Percentiles rank a stretch among this genome's conserved stretches.
Evolutionary conservation across 2,888 invertebrate species (phyloP).

Genomic region (Hirtodrosophila histrioides): DNA sequence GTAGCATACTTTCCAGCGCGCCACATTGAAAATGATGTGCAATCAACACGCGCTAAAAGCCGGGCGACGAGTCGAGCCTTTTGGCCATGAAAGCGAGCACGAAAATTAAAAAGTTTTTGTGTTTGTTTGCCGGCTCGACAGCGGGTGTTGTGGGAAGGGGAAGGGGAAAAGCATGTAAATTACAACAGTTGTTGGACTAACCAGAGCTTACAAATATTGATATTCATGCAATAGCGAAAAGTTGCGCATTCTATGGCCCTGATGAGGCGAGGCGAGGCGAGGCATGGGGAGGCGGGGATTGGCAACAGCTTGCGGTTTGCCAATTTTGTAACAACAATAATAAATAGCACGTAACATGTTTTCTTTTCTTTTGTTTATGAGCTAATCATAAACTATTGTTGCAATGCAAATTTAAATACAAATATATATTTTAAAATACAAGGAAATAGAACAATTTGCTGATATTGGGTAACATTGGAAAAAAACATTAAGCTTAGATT

Average conservation of each 20-base stretch:
- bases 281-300: background rate
- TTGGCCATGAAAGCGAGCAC: constrained; percentile 66
- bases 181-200: constrained; percentile 63
- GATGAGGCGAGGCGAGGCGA: constrained; percentile 2
- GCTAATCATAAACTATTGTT: constrained; percentile 57
- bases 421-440: no score
- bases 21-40: constrained; percentile 68
- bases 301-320: constrained; percentile 65
- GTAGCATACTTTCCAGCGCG: constrained; percentile 44
- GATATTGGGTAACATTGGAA: no score
- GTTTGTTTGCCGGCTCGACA: constrained; percentile 26
- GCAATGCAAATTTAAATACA: no score
- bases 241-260: constrained; percentile 30
- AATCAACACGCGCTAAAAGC: constrained; percentile 52
- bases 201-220: constrained; percentile 71
- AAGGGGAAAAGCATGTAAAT: constrained; percentile 53
- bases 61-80: constrained; percentile 18
- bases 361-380: constrained; percentile 20
- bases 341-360: constrained; percentile 10
- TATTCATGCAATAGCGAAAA: constrained; percentile 54
- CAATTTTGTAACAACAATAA: constrained; percentile 17
- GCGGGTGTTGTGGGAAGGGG: background rate
- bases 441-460: no score
- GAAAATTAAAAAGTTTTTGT: constrained; percentile 74
- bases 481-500: no score